Base-by-base conservation (phyloP, 2,113 vertebrate species). In the Pagrus major region DNA sequence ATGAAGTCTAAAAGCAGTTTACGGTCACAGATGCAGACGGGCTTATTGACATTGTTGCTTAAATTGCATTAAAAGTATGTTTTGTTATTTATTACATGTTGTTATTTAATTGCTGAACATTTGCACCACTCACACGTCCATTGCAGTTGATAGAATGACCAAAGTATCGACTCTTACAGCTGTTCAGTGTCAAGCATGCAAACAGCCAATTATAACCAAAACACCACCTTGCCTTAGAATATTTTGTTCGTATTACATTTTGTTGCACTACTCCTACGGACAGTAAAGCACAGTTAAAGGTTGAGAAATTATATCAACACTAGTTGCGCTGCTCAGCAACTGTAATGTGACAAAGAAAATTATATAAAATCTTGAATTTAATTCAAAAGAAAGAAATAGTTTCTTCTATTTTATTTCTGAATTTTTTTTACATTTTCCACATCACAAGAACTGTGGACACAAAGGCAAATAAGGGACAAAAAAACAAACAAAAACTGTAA, bases 141-240 rank as follows among this genome's bases (percentile, higher is more conserved):
- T 25, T 35, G 0, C 27, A 37, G 4, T 39, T 54, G n/a, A 51
- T 54, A 15, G 14, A 58, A 20, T 18, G 23, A 39, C 10, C 2
- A 52, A n/a, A 68, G 37, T 0, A 31, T 16, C 18, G 54, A 37
- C 9, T 29, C 23, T 52, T 33, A 25, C 14, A 33, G 27, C 44
- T 15, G 1, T 60, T 51, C n/a, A 60, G 15, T 61, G 35, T 60
- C 3, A 23, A 58, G 33, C 15, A 55, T 42, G n/a, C 16, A 55
- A 65, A 66, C 9, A 59, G 52, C 10, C 33, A 60, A 21, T 37
- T 60, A 41, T 80, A 15, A 51, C 46, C 12, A 15, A 70, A 61
- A 33, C 44, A 42, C 5, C 23, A 23, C 7, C 20, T 66, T 33
- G 14, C 56, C 42, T 7, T 5, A 8, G 4, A 21, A n/a, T 25